These are phyloP conservation scores for Borostomias antarcticus DNA, from an alignment of 2,797 vertebrate genomes.

Conservation along the genomic window DNA sequence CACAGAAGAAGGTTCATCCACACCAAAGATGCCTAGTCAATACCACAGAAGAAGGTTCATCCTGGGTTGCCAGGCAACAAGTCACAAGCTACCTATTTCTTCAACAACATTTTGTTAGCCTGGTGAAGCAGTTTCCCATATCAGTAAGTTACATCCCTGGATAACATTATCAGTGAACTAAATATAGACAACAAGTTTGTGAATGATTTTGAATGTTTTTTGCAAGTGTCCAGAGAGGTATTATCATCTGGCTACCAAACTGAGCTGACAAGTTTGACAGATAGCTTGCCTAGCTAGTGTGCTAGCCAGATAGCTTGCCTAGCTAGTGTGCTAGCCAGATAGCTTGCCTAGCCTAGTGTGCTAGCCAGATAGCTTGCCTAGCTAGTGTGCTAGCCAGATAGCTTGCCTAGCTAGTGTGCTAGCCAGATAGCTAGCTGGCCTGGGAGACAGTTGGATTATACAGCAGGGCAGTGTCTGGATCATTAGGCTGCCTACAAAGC, in stretches of 20 bases:
- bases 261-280: neutral
- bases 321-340: neutral
- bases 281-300: neutral
- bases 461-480: too few species aligned
- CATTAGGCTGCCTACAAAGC: too few species aligned
- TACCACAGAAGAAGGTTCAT: neutral
- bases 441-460: too few species aligned
- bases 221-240: neutral
- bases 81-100: neutral
- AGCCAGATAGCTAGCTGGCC: neutral
- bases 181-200: neutral
- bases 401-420: neutral
- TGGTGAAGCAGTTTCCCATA: neutral
- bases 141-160: neutral
- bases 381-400: neutral
- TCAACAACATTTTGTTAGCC: neutral
- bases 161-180: neutral
- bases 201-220: neutral
- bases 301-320: neutral
- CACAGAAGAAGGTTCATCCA: too few species aligned
- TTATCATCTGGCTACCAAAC: neutral
- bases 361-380: neutral
- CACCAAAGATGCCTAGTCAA: too few species aligned
- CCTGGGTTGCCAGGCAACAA: conserved; percentile 45
- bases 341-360: neutral